These are phyloP conservation scores for Leuciscus waleckii DNA, from an alignment of 2,797 vertebrate genomes.

Conservation along the genomic window DNA sequence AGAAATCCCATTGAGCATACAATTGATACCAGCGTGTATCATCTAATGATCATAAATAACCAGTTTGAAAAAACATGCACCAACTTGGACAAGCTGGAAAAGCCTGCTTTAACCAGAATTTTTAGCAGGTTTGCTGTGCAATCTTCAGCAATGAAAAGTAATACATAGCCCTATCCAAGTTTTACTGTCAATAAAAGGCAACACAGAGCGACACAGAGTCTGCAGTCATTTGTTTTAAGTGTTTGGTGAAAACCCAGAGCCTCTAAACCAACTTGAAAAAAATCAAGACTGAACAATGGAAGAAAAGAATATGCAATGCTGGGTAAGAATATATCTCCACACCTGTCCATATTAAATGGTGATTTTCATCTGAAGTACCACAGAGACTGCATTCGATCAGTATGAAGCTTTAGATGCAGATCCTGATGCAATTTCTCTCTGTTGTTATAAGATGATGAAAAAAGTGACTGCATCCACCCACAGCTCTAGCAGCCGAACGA, in stretches of 20 bases:
- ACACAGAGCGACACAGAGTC: slow-evolving; percentile 1
- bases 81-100: background rate
- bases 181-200: slow-evolving; percentile 15
- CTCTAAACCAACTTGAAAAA: background rate
- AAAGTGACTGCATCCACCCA: background rate
- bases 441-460: slow-evolving; percentile 17
- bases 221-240: background rate
- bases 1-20: background rate
- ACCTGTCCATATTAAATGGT: slow-evolving; percentile 19
- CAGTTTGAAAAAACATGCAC: background rate
- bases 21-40: background rate
- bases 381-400: slow-evolving; percentile 11
- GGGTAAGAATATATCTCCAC: background rate
- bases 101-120: background rate
- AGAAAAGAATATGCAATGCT: background rate
- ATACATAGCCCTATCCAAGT: background rate
- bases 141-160: background rate
- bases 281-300: background rate
- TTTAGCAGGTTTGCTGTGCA: background rate
- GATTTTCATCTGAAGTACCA: slow-evolving; percentile 24
- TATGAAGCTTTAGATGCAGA: slow-evolving; percentile 25
- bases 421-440: slow-evolving; percentile 32
- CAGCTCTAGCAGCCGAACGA: background rate
- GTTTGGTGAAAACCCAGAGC: background rate
- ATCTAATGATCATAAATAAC: background rate